Evolutionary conservation across 2,113 vertebrate species (phyloP), one percentile per base, ranked within the genome.

Genomic region (Tupaia chinensis): DNA sequence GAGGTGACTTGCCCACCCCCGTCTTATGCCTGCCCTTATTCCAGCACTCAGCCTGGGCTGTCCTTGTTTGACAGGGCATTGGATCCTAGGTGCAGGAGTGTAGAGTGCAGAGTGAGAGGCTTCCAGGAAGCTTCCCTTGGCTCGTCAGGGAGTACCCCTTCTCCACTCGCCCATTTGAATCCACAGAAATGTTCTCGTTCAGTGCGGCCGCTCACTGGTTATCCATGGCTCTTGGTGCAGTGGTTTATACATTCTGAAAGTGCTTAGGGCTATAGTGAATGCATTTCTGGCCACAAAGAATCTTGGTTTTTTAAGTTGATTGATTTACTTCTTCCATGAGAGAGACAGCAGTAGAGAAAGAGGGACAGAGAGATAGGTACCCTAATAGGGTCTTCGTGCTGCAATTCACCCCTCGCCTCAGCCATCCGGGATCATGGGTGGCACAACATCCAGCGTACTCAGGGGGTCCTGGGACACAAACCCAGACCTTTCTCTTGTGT

Each of bases 111-210:
- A 32, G 27, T 22, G 63, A 66, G 1, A 86, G n/a, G 4, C 81
- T 70, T 23, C 34, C 65, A 60, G 56, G 63, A n/a, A 68, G 69
- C 63, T 2, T n/a, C 11, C 58, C 65, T 63, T 23, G 54, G 10
- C 25, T 54, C 15, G 29, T 53, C n/a, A 76, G 32, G 11, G 16
- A 17, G 60, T 27, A 23, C 17, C 76, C 54, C 69, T 63, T 77
- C 32, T 80, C 69, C 22, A 0, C 10, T 2, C 17, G 1, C 25
- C 44, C n/a, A 0, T 65, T 76, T 56, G 19, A 70, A 61, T 65
- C 76, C 32, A 25, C 54, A 76, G 34, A 61, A 29, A 0, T 0
- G 0, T 14, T 0, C 29, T 8, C 0, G 3, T 17, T 27, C 16
- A 22, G n/a, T 25, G 4, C 8, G 23, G 20, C 3, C 7, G 58